A percentile compares a stretch with the other conserved stretches of the same genome.
phyloP scores from a whole-genome alignment of 2,113 vertebrate species.

The Hippolais icterina region DNA sequence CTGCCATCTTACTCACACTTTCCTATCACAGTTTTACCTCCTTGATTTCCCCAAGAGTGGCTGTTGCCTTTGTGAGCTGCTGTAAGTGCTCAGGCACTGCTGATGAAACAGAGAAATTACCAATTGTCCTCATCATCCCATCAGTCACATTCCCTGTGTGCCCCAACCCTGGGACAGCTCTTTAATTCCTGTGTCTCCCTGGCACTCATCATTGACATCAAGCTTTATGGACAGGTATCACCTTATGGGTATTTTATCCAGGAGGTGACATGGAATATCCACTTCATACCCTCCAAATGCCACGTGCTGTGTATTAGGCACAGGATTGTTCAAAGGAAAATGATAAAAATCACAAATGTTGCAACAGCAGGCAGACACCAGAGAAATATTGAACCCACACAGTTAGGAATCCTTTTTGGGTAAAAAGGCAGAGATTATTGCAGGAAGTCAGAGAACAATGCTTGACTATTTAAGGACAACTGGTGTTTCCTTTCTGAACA shows the following conservation, averaged over 20 bases:
- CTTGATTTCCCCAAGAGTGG: neutral
- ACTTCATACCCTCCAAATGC: neutral
- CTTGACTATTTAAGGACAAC: constrained; percentile 61
- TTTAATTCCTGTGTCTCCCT: neutral
- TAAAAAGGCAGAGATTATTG: constrained; percentile 39
- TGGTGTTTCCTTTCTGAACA: constrained; percentile 50
- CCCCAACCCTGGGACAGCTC: neutral
- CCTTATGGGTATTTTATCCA: neutral
- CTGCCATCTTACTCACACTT: neutral
- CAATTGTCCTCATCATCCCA: neutral
- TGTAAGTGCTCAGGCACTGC: fast-evolving
- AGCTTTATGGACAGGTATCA: neutral
- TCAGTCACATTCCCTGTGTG: fast-evolving
- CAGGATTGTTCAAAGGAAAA: neutral
- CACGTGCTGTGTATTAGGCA: neutral
- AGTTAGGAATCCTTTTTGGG: neutral
- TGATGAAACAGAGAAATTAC: neutral
- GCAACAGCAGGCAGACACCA: neutral
- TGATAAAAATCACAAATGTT: neutral
- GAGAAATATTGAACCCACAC: neutral
- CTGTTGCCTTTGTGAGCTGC: neutral
- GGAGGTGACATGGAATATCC: neutral
- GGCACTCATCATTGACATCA: neutral
- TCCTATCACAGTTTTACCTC: neutral
- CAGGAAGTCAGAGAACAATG: constrained; percentile 65